Evolutionary conservation across 2,113 vertebrate species (phyloP), one percentile per base, ranked within the genome.

Genomic region (Otolemur garnettii): DNA sequence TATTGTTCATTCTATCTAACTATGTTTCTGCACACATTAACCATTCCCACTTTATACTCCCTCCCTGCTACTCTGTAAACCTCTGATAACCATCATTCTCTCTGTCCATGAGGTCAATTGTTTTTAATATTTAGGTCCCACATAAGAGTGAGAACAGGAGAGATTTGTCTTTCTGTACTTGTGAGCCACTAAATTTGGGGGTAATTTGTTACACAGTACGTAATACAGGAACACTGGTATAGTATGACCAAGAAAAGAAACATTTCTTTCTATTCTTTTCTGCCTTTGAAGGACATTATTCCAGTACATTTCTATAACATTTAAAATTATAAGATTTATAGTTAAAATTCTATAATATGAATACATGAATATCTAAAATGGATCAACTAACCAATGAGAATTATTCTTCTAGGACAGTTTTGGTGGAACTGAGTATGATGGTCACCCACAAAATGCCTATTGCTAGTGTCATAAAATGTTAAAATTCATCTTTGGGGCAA

Each of bases 301-400:
- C 59, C 66, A 85, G 38, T 74, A 79, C 35, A 81, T 84, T 9
- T 87, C 78, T 28, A 95, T 84, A 84, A 82, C 78, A 57, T 53
- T 88, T 85, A 88, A 69, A 69, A 50, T 59, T 55, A 42, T 79
- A 26, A 66, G 26, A 78, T 79, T 96, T 93, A 45, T 35, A 86
- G 21, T 68, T 93, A 97, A 91, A 74, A 96, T 95, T 83, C 6
- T 91, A 82, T 92, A 92, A 82, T 42, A 12, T 60, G 8, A 87
- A 68, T 66, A 30, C 87, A 69, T 79, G 78, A 90, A 72, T 66
- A 9, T 71, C 62, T 62, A 62, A 89, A 94, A 85, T 11, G 10
- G 12, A 77, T 11, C 72, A 93, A 72, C 7, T 35, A 90, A 57
- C 81, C 55, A 75, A 19, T 21, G 35, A 50, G n/a, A 92, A 66